Evolutionary conservation across 1,140 invertebrate genomes (phyloP).

Genomic region (Aphelinus atriplicis): DNA sequence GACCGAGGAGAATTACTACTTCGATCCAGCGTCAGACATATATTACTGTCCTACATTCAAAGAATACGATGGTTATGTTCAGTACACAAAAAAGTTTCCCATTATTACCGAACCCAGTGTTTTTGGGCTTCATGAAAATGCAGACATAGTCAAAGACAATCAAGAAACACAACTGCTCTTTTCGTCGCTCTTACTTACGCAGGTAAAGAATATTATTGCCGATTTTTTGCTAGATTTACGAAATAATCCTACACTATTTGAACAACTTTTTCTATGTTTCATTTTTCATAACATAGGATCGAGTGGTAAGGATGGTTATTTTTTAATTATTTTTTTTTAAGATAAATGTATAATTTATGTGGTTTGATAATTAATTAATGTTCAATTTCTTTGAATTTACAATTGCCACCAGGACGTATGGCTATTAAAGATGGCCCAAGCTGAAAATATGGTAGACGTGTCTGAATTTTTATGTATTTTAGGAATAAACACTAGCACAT

Average conservation of each 20-base stretch:
- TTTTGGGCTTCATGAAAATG: constrained; percentile 94
- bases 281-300: constrained; percentile 53
- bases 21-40: constrained; percentile 60
- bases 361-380: constrained; percentile 29
- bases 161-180: constrained; percentile 86
- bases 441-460: too few species aligned
- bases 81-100: constrained; percentile 82
- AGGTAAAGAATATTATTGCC: constrained; percentile 19
- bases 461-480: too few species aligned
- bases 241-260: not conserved
- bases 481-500: too few species aligned
- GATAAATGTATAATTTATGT: constrained; percentile 31
- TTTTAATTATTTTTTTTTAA: constrained; percentile 29
- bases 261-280: not conserved
- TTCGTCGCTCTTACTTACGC: constrained; percentile 72
- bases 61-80: constrained; percentile 81
- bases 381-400: too few species aligned
- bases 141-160: constrained; percentile 94
- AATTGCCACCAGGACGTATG: constrained; percentile 56
- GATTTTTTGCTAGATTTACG: constrained; percentile 21
- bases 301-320: constrained; percentile 52
- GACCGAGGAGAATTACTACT: constrained; percentile 55
- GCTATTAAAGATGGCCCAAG: constrained; percentile 50
- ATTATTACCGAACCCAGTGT: constrained; percentile 84
- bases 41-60: constrained; percentile 81